These are phyloP conservation scores for Ranitomeya variabilis DNA, from an alignment of 2,113 vertebrate species.

Conservation along the genomic window DNA sequence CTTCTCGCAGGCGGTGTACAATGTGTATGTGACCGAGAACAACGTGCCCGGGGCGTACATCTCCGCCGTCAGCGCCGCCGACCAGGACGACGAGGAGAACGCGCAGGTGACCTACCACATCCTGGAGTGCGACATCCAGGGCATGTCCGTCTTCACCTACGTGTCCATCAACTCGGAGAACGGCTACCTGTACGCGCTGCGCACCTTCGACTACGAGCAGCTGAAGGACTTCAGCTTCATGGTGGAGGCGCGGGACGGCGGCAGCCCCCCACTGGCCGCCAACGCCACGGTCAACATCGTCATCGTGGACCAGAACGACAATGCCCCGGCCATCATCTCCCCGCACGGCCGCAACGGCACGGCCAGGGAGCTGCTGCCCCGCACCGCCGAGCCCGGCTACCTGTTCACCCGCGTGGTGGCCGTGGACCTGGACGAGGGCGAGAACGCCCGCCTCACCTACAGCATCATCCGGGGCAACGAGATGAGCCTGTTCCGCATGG, in stretches of 20 bases:
- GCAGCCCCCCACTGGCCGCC: conserved; percentile 79
- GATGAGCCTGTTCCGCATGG: conserved; percentile 91
- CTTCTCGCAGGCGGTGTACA: conserved; percentile 89
- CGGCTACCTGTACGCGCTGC: conserved; percentile 91
- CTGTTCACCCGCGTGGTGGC: conserved; percentile 90
- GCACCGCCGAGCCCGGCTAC: conserved; percentile 91
- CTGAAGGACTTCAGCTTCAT: conserved; percentile 94
- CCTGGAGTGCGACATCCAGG: conserved; percentile 92
- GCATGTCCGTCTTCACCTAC: conserved; percentile 97
- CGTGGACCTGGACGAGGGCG: conserved; percentile 92
- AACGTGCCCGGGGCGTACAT: conserved; percentile 97
- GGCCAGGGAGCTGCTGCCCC: conserved; percentile 86
- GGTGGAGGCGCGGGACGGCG: conserved; percentile 86
- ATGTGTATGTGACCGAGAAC: conserved; percentile 95
- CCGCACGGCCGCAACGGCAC: conserved; percentile 90
- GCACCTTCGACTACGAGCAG: conserved; percentile 96
- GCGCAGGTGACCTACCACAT: conserved; percentile 90
- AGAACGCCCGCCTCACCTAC: conserved; percentile 92
- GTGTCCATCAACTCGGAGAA: conserved; percentile 98
- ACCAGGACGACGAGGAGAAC: conserved; percentile 90
- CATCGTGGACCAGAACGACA: conserved; percentile 95
- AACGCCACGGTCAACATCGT: conserved; percentile 91
- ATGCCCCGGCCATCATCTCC: conserved; percentile 86
- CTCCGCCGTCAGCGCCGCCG: conserved; percentile 90
- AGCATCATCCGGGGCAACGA: conserved; percentile 92